phyloP scores from a whole-genome alignment of 2,113 vertebrate genomes.

The Proterorhinus semilunaris region DNA sequence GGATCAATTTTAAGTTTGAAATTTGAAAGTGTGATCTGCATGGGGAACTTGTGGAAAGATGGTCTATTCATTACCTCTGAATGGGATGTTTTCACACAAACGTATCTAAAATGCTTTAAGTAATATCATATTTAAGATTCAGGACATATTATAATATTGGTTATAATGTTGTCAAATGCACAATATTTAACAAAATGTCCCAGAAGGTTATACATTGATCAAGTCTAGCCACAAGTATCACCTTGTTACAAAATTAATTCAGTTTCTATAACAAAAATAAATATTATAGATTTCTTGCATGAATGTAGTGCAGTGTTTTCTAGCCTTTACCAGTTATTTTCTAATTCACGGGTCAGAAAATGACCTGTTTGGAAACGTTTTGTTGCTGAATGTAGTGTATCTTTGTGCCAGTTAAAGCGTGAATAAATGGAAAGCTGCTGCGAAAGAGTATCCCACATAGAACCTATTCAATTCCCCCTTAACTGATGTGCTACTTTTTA shows the following conservation, averaged over 20 bases:
- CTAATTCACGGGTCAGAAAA: background rate
- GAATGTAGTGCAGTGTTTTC: background rate
- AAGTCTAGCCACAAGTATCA: background rate
- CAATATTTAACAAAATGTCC: background rate
- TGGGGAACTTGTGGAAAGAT: constrained; percentile 1
- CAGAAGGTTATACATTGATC: background rate
- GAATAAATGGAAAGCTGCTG: too few species aligned
- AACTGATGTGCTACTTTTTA: background rate
- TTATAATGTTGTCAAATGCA: too few species aligned
- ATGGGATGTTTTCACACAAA: background rate
- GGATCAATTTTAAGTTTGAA: constrained; percentile 5
- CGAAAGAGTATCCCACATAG: too few species aligned
- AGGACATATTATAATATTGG: too few species aligned
- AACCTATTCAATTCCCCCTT: too few species aligned
- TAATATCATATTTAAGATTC: too few species aligned
- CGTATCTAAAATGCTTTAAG: too few species aligned
- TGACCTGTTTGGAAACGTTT: too few species aligned
- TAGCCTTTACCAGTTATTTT: background rate
- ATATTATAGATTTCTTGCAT: background rate
- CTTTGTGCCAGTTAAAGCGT: too few species aligned
- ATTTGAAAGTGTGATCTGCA: background rate
- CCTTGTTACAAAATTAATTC: background rate
- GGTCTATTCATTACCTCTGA: background rate
- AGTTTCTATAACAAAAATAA: too few species aligned
- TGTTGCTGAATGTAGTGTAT: too few species aligned